Evolutionary conservation across 2,113 vertebrate genomes (phyloP).

Genomic region (Eolophus roseicapilla): DNA sequence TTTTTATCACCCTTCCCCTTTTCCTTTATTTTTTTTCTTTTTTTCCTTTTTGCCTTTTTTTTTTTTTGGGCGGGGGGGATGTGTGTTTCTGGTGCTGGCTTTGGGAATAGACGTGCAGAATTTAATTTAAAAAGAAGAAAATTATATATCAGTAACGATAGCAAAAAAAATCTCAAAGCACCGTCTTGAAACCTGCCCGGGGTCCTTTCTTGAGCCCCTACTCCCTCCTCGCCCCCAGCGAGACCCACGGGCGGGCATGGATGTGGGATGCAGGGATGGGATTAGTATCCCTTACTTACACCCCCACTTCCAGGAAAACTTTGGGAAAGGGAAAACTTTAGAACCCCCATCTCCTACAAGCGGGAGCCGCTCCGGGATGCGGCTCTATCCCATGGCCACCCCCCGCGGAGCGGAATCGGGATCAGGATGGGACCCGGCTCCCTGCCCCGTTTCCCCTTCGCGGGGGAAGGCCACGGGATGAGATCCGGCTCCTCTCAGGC

Average conservation of each 20-base stretch:
- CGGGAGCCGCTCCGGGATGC: background rate
- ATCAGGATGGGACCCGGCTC: background rate
- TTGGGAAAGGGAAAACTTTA: background rate
- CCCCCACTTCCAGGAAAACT: background rate
- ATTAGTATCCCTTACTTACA: background rate
- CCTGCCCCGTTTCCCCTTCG: background rate
- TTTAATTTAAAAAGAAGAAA: background rate
- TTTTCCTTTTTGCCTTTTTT: background rate
- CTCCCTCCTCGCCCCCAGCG: background rate
- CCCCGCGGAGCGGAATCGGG: background rate
- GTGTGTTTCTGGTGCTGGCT: background rate
- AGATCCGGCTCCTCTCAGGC: background rate
- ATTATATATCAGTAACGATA: background rate
- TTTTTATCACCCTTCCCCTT: slow-evolving; percentile 26
- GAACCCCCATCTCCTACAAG: background rate
- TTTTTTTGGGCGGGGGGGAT: background rate
- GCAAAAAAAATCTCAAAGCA: background rate
- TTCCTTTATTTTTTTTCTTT: background rate
- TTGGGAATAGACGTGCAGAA: background rate
- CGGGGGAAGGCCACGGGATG: no score
- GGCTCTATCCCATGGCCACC: background rate
- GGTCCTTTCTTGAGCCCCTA: background rate
- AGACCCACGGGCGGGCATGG: background rate
- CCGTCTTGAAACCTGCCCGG: background rate
- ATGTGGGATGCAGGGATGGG: background rate